phyloP scores from a whole-genome alignment of 2,888 invertebrate genomes.

The Neelides folsomi region DNA sequence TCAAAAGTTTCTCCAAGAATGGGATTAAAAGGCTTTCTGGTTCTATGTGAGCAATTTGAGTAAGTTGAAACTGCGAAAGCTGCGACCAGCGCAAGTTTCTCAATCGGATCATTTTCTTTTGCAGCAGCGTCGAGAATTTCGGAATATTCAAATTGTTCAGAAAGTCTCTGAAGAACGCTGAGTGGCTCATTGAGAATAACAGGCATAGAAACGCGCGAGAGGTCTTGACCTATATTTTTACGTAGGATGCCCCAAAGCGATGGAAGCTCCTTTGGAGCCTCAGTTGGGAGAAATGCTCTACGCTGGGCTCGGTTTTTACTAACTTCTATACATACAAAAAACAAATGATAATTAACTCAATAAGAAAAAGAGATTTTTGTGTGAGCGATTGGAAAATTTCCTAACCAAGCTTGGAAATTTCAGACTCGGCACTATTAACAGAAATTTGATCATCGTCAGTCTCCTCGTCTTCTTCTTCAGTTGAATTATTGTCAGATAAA shows the following conservation, averaged over 20 bases:
- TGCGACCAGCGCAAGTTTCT: slow-evolving; percentile 60
- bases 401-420: slow-evolving; percentile 31
- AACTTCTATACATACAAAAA: background rate
- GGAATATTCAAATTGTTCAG: slow-evolving; percentile 71
- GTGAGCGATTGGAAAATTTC: background rate
- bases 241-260: slow-evolving; percentile 65
- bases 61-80: slow-evolving; percentile 73
- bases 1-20: slow-evolving; percentile 70
- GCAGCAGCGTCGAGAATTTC: slow-evolving; percentile 64
- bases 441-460: slow-evolving; percentile 29
- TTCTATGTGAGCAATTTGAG: slow-evolving; percentile 55
- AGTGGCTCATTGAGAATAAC: slow-evolving; percentile 73
- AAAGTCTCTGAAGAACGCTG: slow-evolving; percentile 61
- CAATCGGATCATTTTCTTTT: slow-evolving; percentile 50
- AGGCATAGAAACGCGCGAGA: slow-evolving; percentile 63
- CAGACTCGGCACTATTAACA: slow-evolving; percentile 31
- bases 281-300: slow-evolving; percentile 54
- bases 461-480: slow-evolving; percentile 32
- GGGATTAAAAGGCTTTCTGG: slow-evolving; percentile 75
- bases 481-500: slow-evolving; percentile 25
- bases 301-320: slow-evolving; percentile 37
- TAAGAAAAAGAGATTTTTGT: background rate
- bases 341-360: background rate
- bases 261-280: slow-evolving; percentile 59
- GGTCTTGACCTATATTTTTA: slow-evolving; percentile 72